phyloP scores from a whole-genome alignment of 2,113 vertebrate genomes.

The Edolisoma coerulescens region DNA sequence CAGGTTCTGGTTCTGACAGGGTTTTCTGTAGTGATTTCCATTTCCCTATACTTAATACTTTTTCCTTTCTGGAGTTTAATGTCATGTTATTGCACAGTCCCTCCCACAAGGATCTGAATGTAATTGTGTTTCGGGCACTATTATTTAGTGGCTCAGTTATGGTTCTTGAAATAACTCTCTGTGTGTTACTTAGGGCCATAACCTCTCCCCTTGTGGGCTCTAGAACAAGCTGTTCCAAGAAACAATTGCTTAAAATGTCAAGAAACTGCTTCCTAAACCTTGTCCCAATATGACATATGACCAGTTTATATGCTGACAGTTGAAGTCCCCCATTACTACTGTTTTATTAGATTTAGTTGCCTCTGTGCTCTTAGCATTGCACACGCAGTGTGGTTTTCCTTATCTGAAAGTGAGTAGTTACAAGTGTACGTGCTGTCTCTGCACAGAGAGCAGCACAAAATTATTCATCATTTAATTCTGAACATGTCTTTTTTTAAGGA shows the following conservation, averaged over 20 bases:
- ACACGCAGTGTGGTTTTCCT: background rate
- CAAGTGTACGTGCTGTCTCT: background rate
- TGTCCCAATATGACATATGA: conserved; percentile 35
- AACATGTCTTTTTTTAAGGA: background rate
- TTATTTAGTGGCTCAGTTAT: conserved; percentile 39
- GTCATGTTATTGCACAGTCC: background rate
- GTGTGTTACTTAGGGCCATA: conserved; percentile 35
- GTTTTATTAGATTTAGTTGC: conserved; percentile 32
- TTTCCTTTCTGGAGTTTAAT: background rate
- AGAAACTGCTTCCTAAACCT: conserved; percentile 50
- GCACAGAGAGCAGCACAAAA: background rate
- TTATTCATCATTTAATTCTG: background rate
- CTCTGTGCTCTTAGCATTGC: background rate
- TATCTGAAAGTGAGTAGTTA: background rate
- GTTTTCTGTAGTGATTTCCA: background rate
- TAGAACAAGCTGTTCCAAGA: conserved; percentile 44
- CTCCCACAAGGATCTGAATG: conserved; percentile 25
- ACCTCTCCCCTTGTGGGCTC: conserved; percentile 61
- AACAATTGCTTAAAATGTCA: conserved; percentile 64
- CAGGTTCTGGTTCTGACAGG: background rate
- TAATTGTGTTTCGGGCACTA: conserved; percentile 26
- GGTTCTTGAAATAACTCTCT: conserved; percentile 33
- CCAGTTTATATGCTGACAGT: conserved; percentile 30
- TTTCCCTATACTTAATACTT: background rate
- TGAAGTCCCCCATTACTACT: conserved; percentile 14